Percentiles rank a stretch among this genome's conserved stretches.
These are phyloP conservation scores for Drosophila tsacasi DNA, from an alignment of 1,140 invertebrate genomes.

Conservation along the genomic window DNA sequence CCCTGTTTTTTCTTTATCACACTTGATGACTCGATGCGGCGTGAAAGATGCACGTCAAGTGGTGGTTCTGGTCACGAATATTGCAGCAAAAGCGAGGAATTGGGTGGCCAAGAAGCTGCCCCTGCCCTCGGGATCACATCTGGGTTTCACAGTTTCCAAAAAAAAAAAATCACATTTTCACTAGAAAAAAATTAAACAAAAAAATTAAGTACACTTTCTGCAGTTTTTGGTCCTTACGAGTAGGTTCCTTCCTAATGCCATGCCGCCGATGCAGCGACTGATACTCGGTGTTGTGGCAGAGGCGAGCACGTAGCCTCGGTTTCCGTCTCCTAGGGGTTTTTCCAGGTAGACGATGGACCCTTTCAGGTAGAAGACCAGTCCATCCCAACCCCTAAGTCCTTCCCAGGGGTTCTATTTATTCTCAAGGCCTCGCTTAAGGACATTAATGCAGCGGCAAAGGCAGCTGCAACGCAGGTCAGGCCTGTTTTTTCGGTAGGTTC, in stretches of 20 bases:
- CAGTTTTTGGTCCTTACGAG: conserved; percentile 2
- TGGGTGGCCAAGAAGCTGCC: conserved; percentile 9
- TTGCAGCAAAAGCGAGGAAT: neutral
- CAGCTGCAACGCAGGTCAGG: conserved; percentile 27
- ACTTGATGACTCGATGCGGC: conserved; percentile 23
- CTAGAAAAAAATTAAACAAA: neutral
- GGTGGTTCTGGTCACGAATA: conserved; percentile 10
- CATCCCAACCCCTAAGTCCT: conserved; percentile 31
- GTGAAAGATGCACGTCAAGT: conserved; percentile 8
- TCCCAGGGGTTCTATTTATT: conserved; percentile 19
- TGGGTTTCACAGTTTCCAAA: neutral
- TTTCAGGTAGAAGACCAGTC: conserved; percentile 13
- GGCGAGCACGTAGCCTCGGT: conserved; percentile 26
- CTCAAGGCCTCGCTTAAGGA: conserved; percentile 5
- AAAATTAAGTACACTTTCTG: conserved; percentile 14
- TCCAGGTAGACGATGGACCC: conserved; percentile 1
- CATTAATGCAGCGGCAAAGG: conserved; percentile 3
- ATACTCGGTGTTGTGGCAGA: neutral
- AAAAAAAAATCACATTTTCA: conserved; percentile 16
- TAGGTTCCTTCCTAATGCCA: conserved; percentile 18
- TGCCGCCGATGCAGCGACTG: conserved; percentile 25
- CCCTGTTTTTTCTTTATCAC: neutral
- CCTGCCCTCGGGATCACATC: conserved; percentile 19
- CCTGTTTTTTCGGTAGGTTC: conserved; percentile 1
- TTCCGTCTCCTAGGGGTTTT: neutral